These are phyloP conservation scores for Knipowitschia caucasica DNA, from an alignment of 2,797 vertebrate genomes.

Conservation along the genomic window DNA sequence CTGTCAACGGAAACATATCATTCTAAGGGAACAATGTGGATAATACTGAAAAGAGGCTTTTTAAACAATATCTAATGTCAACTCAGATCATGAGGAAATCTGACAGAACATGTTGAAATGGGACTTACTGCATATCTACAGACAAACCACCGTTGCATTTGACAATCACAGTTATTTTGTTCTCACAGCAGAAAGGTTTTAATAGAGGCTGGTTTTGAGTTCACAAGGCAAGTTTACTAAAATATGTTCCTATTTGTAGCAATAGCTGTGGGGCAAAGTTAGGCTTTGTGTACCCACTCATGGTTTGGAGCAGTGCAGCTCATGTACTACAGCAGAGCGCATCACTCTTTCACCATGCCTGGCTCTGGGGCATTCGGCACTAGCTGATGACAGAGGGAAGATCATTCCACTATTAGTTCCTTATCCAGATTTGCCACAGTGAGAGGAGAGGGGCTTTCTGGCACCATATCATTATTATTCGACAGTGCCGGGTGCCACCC, in stretches of 20 bases:
- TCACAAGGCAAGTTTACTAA: slow-evolving; percentile 45
- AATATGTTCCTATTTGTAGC: slow-evolving; percentile 48
- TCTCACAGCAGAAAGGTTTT: slow-evolving; percentile 39
- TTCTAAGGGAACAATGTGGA: neutral
- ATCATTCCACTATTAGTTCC: slow-evolving; percentile 36
- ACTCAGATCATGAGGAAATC: neutral
- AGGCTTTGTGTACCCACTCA: slow-evolving; percentile 37
- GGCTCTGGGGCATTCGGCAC: slow-evolving; percentile 43
- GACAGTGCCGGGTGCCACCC: slow-evolving; percentile 5
- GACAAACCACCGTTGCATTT: no score
- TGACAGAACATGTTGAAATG: slow-evolving; percentile 2
- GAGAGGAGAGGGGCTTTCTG: slow-evolving; percentile 17
- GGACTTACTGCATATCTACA: slow-evolving; percentile 4
- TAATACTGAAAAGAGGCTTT: neutral
- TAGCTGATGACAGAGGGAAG: slow-evolving; percentile 37
- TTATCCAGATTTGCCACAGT: slow-evolving; percentile 23
- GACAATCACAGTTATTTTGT: no score
- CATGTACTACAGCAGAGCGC: slow-evolving; percentile 47
- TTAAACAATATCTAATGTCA: neutral
- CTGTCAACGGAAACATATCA: neutral
- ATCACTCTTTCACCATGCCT: slow-evolving; percentile 37
- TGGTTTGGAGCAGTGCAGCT: slow-evolving; percentile 48
- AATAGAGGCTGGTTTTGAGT: slow-evolving; percentile 44
- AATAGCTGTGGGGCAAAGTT: slow-evolving; percentile 28
- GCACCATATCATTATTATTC: slow-evolving; percentile 15